Base-by-base conservation (phyloP, 1,140 invertebrate genomes). In the Orius insidiosus region DNA sequence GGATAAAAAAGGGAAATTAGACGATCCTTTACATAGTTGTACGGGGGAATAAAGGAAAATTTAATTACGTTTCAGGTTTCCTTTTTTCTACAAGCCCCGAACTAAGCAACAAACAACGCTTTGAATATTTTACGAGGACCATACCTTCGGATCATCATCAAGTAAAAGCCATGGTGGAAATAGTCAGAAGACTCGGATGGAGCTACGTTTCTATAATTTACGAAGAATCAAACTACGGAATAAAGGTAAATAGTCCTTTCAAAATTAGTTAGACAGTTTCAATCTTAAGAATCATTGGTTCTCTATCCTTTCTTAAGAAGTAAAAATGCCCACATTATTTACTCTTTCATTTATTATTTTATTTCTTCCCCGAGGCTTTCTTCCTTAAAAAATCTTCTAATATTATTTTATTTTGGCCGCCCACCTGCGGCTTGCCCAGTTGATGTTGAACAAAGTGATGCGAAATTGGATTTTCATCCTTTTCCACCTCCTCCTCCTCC, bases 81-180 rank as follows among this genome's bases (percentile, higher is more conserved):
- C 1, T 94, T 87, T 95, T 94, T 63, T 94, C 89, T 0, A 95
- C 89, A 2, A 92, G 86, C 54, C 85, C 89, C 0, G 89, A 93
- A 59, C 68, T 96, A 47, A 92, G 85, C 49, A 93, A 92, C 67
- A 90, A 93, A 59, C 84, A 93, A 54, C 72, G 89, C 7, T 96
- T 93, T 63, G 88, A 94, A 57, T 95, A 85, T 59, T 95, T 95
- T 62, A 80, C 85, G 2, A 68, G 92, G 24, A 96, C 90, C 2
- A 94, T 96, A 55, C 89, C 90, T 0, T 93, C 87, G 1, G 90
- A 96, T 63, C 79, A 85, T 56, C 82, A 93, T 63, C 90, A 95
- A 66, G 89, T 90, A 1, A 80, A 86, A 57, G 90, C 85, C 0
- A 95, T 96, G 84, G 85, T 93, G 2, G 85, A 92, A 54, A 87